Conservation (phyloP, 1,140 invertebrate genomes). For the Drosophila carrolli region DNA sequence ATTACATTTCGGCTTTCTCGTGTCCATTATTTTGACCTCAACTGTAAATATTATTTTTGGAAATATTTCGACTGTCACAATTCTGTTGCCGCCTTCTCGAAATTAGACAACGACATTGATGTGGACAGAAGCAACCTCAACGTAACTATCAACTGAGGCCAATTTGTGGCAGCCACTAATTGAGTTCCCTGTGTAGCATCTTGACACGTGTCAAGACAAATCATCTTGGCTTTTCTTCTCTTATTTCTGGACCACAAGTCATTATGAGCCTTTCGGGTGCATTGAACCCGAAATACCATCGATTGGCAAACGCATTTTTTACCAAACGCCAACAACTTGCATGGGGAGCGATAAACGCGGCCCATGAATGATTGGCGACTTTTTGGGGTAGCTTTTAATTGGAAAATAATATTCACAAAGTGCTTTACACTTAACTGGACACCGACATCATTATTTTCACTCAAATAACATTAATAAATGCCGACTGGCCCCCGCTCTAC, state of each 20-base stretch:
- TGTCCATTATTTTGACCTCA: conserved; percentile 10
- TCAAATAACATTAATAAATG: conserved; percentile 73
- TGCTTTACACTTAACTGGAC: conserved; percentile 74
- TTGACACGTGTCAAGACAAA: conserved; percentile 77
- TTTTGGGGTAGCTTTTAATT: conserved; percentile 49
- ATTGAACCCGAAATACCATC: conserved; percentile 27
- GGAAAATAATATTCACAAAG: conserved; percentile 71
- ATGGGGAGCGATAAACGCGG: neutral
- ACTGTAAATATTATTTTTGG: conserved; percentile 21
- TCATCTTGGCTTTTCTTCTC: conserved; percentile 9
- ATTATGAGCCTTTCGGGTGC: conserved; percentile 41
- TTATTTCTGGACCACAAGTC: conserved; percentile 38
- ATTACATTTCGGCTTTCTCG: neutral
- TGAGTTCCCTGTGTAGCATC: conserved; percentile 65
- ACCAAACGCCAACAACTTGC: neutral
- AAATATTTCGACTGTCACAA: conserved; percentile 19
- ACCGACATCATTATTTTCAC: conserved; percentile 76
- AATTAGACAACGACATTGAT: conserved; percentile 18
- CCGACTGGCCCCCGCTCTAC: neutral
- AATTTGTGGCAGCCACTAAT: conserved; percentile 69
- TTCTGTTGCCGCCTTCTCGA: neutral
- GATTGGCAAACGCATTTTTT: conserved; percentile 17
- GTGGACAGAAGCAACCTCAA: conserved; percentile 32
- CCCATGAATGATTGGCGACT: neutral
- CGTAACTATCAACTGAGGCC: conserved; percentile 50